A percentile compares a stretch with the other conserved stretches of the same genome.
These are phyloP conservation scores for Athene noctua DNA, from an alignment of 2,113 vertebrate species.

Conservation along the genomic window DNA sequence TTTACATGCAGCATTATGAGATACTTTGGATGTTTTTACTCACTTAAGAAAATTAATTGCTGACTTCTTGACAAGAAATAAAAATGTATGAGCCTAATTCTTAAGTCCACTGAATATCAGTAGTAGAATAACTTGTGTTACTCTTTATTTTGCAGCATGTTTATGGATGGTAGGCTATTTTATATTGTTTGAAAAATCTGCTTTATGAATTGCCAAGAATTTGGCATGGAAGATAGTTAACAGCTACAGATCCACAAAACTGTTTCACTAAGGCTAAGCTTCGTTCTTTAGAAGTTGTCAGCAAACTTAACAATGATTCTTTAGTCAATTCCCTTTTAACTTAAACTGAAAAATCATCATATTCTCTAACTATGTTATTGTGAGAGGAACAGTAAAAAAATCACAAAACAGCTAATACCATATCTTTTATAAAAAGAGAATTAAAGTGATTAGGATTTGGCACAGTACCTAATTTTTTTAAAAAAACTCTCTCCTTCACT, in stretches of 20 bases:
- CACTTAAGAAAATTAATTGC: constrained; percentile 61
- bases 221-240: not conserved
- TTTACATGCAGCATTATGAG: constrained; percentile 60
- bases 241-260: not conserved
- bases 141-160: constrained; percentile 45
- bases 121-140: constrained; percentile 45
- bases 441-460: not conserved
- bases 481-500: not conserved
- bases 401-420: not conserved
- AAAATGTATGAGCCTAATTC: constrained; percentile 63
- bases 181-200: constrained; percentile 27
- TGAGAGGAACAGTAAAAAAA: not conserved
- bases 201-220: not conserved
- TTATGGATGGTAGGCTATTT: constrained; percentile 2
- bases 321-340: not conserved
- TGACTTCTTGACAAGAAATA: constrained; percentile 58
- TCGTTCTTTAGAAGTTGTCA: constrained; percentile 1
- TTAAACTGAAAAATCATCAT: not conserved
- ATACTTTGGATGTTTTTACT: constrained; percentile 52
- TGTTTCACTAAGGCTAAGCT: not conserved
- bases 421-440: not conserved
- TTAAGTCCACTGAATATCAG: constrained; percentile 35
- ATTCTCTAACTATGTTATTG: not conserved
- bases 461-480: not conserved
- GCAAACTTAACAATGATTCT: not conserved